Base-by-base conservation (phyloP, 1,140 invertebrate species). In the Euglossa dilemma region DNA sequence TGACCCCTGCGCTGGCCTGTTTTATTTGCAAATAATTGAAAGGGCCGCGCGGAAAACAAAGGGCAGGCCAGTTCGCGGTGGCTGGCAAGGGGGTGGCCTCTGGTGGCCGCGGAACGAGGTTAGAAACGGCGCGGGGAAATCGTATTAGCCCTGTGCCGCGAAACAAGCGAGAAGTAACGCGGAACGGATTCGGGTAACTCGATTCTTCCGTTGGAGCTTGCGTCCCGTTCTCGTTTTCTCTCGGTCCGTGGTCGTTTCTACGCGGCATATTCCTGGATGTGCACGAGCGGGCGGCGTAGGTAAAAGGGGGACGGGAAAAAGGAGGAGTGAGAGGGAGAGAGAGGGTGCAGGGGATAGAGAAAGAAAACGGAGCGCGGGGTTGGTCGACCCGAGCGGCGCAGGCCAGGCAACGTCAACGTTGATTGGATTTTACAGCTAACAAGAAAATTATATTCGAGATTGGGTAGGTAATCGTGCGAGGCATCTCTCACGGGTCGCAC, bases 361-460 rank as follows among this genome's bases (percentile, higher is more conserved):
- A 74, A 79, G 63, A 81, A 71, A 80, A 70, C 70, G 63, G 80
- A 83, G 57, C 66, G 66, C 74, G 80, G 85, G 87, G 85, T 87
- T 80, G 85, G 81, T 81, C 83, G 87, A 83, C 73, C 77, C 87
- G 72, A 83, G 59, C 36, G 66, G 80, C 76, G 72, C 69, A 36
- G 66, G 85, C 61, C 86, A 79, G 67, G 83, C 77, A 87, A 88
- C 89, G 90, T 87, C 83, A 85, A 85, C 90, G 89, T 87, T 93
- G 93, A 94, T 94, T 93, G 90, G 90, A 94, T 94, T 94, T 93
- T 90, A 93, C 85, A 93, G 92, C 90, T 94, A 94, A 94, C 93
- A 93, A 93, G 93, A 93, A 93, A 94, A 94, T 94, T 94, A 94
- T 93, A 93, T 93, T 94, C 90, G 87, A 94, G 89, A 94, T 94